These are phyloP conservation scores for Lypha dubia DNA, from an alignment of 2,888 invertebrate species.

Conservation along the genomic window DNA sequence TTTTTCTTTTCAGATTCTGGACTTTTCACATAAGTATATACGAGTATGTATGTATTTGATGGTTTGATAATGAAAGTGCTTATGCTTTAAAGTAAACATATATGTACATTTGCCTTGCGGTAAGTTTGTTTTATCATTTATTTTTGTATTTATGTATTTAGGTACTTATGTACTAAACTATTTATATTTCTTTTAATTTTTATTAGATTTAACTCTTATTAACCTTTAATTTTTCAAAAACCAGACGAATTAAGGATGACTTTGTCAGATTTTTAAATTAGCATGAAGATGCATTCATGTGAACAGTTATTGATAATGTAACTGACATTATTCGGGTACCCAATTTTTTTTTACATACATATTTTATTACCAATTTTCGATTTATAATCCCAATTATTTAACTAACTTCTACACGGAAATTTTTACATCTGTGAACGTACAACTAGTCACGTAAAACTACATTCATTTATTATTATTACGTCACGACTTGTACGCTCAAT, in stretches of 20 bases:
- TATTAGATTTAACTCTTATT: background rate
- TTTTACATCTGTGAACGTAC: too few species aligned
- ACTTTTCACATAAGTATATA: too few species aligned
- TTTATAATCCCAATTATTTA: too few species aligned
- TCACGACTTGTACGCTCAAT: too few species aligned
- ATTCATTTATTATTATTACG: too few species aligned
- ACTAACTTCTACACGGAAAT: too few species aligned
- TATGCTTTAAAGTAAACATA: too few species aligned
- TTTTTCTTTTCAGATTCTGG: background rate
- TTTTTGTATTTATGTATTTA: background rate
- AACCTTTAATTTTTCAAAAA: conserved; percentile 9
- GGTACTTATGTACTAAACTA: background rate
- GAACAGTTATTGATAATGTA: background rate
- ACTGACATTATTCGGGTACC: too few species aligned
- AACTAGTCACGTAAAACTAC: too few species aligned
- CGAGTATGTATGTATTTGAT: background rate
- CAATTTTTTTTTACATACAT: too few species aligned
- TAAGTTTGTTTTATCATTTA: background rate
- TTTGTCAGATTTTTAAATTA: background rate
- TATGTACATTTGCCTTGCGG: background rate
- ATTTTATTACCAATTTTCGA: too few species aligned
- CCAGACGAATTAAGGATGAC: background rate
- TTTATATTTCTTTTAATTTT: too few species aligned
- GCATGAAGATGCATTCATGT: background rate
- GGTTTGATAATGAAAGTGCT: background rate